Base-by-base conservation (phyloP, 2,888 invertebrate genomes). In the Trachelus stipa region DNA sequence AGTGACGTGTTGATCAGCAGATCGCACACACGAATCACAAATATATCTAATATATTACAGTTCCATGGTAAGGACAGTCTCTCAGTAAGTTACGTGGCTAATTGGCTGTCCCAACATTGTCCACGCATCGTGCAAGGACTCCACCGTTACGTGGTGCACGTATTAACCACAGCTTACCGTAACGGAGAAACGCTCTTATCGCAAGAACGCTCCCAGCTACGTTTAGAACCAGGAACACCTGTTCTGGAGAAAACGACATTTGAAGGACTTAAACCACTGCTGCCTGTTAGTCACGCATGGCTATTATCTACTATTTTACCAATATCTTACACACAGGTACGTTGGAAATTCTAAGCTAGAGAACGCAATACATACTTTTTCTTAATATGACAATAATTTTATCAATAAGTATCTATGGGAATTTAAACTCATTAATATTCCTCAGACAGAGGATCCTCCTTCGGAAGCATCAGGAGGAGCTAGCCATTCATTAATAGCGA, bases 81-180 rank as follows among this genome's bases (percentile, higher is more conserved):
- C 83, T 96, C 96, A 76, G 92, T 95, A 34, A 95, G 95, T 79
- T 97, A 94, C 89, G 95, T 97, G 79, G 94, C 95, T 76, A 96
- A 97, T 89, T 97, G 97, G 97, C 93, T 97, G 34, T 94, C 94
- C 86, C 94, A 95, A 82, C 95, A 97, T 92, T 95, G 96, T 80
- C 96, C 96, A 69, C 93, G 97, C 73, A 92, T 97, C 71, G 93
- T 97, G 71, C 93, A 95, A 78, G 95, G 96, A 4, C 93, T 97
- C 34, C 97, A 97, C 90, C 94, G 95, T 90, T 96, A 93, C 84
- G 92, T 94, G 31, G 92, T 94, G 12, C 94, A 94, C 85, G 92
- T 93, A 35, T 88, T 95, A 76, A 93, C 94, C 4, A 94, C 94
- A 9, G 93, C 94, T 1, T 93, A 94, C 86, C 89, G 94, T 37